Conservation (phyloP, 2,797 vertebrate species). For the Acropternis orthonyx region DNA sequence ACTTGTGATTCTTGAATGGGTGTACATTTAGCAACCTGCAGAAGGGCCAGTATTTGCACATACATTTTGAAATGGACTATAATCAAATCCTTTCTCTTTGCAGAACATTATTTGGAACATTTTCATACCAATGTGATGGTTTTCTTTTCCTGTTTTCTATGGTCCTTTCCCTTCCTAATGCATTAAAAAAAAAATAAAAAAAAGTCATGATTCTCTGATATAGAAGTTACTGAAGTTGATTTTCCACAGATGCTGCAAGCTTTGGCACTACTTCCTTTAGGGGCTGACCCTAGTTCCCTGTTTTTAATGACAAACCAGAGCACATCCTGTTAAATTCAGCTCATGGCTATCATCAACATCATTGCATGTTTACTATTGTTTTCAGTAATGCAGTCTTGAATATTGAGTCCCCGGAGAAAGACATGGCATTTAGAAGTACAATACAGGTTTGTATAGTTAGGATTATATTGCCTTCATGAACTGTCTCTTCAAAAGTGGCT, state of each 20-base stretch:
- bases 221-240: not conserved
- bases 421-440: not conserved
- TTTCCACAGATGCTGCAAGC: not conserved
- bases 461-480: not conserved
- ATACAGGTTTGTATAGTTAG: not conserved
- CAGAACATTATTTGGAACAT: not conserved
- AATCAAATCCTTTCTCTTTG: not conserved
- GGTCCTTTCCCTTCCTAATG: not conserved
- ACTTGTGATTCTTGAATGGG: not conserved
- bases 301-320: not conserved
- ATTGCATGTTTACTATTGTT: not conserved
- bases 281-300: not conserved
- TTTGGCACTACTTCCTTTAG: not conserved
- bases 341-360: not conserved
- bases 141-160: not conserved
- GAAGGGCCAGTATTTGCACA: not conserved
- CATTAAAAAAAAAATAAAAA: not conserved
- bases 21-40: not conserved
- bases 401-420: not conserved
- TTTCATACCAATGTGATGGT: not conserved
- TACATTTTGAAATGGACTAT: not conserved
- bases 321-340: not conserved
- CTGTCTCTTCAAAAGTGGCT: not conserved
- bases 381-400: not conserved
- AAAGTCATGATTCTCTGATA: rapidly evolving